Percentiles rank a stretch among this genome's conserved stretches.
phyloP scores from a whole-genome alignment of 2,888 invertebrate species.

The Dicyrtoma fusca region DNA sequence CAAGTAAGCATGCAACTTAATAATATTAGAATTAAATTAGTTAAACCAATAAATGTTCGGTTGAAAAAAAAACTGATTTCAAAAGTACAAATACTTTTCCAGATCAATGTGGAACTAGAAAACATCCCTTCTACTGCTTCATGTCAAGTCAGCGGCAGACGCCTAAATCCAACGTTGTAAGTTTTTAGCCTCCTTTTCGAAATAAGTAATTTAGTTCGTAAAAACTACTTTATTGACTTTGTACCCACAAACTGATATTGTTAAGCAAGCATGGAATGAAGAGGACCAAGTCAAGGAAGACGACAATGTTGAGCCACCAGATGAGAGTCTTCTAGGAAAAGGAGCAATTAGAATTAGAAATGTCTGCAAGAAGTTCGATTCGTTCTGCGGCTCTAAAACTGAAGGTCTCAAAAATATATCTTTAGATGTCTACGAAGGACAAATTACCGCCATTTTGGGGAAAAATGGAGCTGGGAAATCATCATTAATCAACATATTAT shows the following conservation, averaged over 20 bases:
- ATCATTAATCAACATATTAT: conserved; percentile 80
- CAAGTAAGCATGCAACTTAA: too few relatives aligned
- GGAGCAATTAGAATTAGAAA: conserved; percentile 77
- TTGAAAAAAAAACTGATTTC: too few relatives aligned
- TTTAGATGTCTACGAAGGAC: conserved; percentile 79
- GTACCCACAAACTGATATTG: too few relatives aligned
- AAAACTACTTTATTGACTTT: too few relatives aligned
- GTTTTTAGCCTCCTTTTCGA: neutral
- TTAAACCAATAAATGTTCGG: too few relatives aligned
- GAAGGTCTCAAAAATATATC: conserved; percentile 70
- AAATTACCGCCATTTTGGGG: conserved; percentile 80
- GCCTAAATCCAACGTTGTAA: neutral
- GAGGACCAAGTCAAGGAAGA: neutral
- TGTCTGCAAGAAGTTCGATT: conserved; percentile 69
- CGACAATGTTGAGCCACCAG: conserved; percentile 66
- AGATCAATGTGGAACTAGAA: conserved; percentile 80
- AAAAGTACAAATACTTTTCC: too few relatives aligned
- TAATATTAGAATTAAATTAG: too few relatives aligned
- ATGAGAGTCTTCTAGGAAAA: conserved; percentile 72
- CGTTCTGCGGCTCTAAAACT: conserved; percentile 64
- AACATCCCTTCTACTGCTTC: conserved; percentile 75
- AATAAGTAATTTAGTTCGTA: too few relatives aligned
- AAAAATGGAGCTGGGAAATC: conserved; percentile 83
- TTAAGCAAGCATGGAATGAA: too few relatives aligned
- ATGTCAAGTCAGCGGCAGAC: conserved; percentile 72